Evolutionary conservation across 2,888 invertebrate species (phyloP).

Genomic region (Andrena minutula): DNA sequence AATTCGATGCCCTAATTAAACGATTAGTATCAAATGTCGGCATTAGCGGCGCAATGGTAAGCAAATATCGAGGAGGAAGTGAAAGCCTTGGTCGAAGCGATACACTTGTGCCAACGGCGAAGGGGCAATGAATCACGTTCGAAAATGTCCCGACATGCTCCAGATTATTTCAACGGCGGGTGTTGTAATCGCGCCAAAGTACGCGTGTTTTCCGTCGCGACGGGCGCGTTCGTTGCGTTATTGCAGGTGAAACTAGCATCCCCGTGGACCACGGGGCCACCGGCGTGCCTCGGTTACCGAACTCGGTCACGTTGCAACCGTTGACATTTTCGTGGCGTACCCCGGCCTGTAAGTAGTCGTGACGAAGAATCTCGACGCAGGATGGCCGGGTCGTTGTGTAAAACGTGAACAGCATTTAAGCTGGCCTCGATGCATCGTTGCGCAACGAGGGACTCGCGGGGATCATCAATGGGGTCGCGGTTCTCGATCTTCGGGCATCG

Average conservation of each 20-base stretch:
- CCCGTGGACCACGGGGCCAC: not conserved
- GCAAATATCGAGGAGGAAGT: constrained; percentile 19
- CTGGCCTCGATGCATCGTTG: constrained; percentile 37
- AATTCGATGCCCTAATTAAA: not conserved
- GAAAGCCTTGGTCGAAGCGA: constrained; percentile 20
- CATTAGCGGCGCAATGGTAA: not conserved
- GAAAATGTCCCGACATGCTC: constrained; percentile 41
- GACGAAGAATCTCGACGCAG: constrained; percentile 66
- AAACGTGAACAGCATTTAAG: constrained; percentile 68
- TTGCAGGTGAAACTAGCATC: constrained; percentile 54
- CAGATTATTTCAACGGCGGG: constrained; percentile 36
- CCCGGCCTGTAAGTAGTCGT: constrained; percentile 55
- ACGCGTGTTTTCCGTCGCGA: constrained; percentile 5
- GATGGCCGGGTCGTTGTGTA: constrained; percentile 59
- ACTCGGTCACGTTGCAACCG: constrained; percentile 67
- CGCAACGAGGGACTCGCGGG: constrained; percentile 35
- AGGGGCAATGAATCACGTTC: constrained; percentile 46
- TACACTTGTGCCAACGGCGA: constrained; percentile 21
- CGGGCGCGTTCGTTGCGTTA: constrained; percentile 35
- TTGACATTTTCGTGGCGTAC: constrained; percentile 68
- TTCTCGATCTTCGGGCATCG: constrained; percentile 17
- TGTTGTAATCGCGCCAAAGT: constrained; percentile 28
- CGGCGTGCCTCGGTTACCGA: constrained; percentile 37
- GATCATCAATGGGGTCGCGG: constrained; percentile 40
- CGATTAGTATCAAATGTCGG: not conserved